Conservation (phyloP, 2,113 vertebrate species). For the Lepisosteus oculatus region DNA sequence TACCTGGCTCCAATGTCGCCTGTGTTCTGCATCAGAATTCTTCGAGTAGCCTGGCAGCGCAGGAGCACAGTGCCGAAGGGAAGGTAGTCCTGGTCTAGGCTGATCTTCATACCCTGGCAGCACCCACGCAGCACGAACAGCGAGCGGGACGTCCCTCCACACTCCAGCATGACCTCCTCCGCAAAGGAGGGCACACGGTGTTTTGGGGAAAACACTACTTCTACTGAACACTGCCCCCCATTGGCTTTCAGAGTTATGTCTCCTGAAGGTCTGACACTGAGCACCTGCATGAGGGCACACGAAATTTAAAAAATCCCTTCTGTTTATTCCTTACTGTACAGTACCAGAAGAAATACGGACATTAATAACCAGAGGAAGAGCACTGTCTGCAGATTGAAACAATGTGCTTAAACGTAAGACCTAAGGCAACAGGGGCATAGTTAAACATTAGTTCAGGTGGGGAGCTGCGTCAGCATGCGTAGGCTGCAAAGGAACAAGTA, state of each 20-base stretch:
- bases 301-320: no score
- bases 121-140: conserved; percentile 73
- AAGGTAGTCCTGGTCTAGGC: conserved; percentile 72
- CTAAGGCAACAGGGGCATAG: no score
- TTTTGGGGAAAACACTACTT: conserved; percentile 70
- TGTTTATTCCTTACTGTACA: conserved; percentile 18
- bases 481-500: no score
- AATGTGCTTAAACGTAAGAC: no score
- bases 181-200: conserved; percentile 59
- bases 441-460: no score
- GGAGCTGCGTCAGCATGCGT: no score
- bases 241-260: conserved; percentile 61
- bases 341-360: conserved; percentile 37
- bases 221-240: conserved; percentile 60
- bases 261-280: conserved; percentile 55
- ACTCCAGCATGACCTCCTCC: conserved; percentile 70
- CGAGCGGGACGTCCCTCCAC: conserved; percentile 56
- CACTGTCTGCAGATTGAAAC: no score
- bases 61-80: conserved; percentile 76
- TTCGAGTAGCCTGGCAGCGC: conserved; percentile 57
- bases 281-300: conserved; percentile 41
- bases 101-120: conserved; percentile 75
- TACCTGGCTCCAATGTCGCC: conserved; percentile 78
- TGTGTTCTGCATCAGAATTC: conserved; percentile 64
- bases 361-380: no score